Evolutionary conservation across 2,797 vertebrate genomes (phyloP).

Genomic region (Helarctos malayanus): DNA sequence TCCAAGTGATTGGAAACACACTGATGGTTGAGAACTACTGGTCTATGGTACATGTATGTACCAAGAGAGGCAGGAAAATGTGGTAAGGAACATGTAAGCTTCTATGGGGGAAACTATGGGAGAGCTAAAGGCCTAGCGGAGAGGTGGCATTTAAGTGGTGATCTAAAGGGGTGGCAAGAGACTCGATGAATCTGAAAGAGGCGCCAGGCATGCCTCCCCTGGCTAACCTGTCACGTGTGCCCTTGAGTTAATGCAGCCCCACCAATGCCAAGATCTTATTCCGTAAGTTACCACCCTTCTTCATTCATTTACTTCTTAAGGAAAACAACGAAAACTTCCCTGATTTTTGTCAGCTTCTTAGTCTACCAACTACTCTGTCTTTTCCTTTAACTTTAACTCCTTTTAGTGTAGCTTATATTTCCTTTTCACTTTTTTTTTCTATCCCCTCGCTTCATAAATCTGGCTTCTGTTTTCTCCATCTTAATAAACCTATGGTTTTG

Average conservation of each 20-base stretch:
- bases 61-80: not conserved
- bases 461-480: slow-evolving; percentile 2
- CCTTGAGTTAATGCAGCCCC: not conserved
- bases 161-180: not conserved
- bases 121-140: not conserved
- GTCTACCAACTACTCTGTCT: not conserved
- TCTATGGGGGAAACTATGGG: not conserved
- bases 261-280: not conserved
- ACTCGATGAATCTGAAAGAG: not conserved
- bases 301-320: not conserved
- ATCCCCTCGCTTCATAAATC: not conserved
- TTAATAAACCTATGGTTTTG: not conserved
- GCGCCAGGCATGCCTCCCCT: not conserved
- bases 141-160: not conserved
- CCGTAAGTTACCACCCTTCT: not conserved
- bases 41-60: not conserved
- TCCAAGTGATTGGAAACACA: not conserved
- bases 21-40: not conserved
- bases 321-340: not conserved
- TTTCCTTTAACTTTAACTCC: not conserved
- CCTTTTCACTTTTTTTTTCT: not conserved
- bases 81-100: not conserved
- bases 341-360: not conserved
- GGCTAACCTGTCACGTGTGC: too few relatives aligned
- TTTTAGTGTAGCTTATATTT: not conserved